Base-by-base conservation (phyloP, 2,888 invertebrate genomes). In the Cynaeus angustus region DNA sequence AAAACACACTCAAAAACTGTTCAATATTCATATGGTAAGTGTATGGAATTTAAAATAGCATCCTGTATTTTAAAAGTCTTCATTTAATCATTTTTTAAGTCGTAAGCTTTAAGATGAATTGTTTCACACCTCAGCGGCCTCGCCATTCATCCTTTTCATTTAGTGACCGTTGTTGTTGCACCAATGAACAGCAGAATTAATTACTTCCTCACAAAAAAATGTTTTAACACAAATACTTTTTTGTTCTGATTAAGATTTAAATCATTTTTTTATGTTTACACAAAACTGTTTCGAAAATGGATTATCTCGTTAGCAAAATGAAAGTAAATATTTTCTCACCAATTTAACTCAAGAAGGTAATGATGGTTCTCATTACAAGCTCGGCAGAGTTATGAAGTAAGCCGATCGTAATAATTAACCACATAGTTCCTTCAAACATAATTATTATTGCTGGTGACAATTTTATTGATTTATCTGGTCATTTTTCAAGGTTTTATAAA, bases 341-440 rank as follows among this genome's bases (percentile, higher is more conserved):
- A 10, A n/a, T 50, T 50, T 21, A 50, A 3, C 21, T 50, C 28
- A 28, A 50, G 48, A 50, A 26, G 26, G 10, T 50, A 50, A 50
- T 26, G 48, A 21, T 12, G 48, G 9, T 9, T 50, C 48, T 50
- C 26, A 26, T 50, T 26, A 26, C 26, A 41, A 26, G 26, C 21
- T 16, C 26, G 2, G 28, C 7, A 2, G 28, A 50, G 8, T 50
- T 50, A 50, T 21, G 45, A 48, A 48, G 8, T n/a, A 48, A 16
- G n/a, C 9, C 21, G 14, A 48, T 50, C n/a, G 28, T 46, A n/a
- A 50, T 50, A 50, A 50, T 50, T 50, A 50, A 50, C 10, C 48
- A 26, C 16, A 21, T 46, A 46, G 9, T 13, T 10, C 4, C 21
- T 12, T 46, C 41, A 4, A 50, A 16, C 48, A 28, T 50, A 21